phyloP scores from a whole-genome alignment of 2,888 invertebrate genomes.

The Junonia oenone region DNA sequence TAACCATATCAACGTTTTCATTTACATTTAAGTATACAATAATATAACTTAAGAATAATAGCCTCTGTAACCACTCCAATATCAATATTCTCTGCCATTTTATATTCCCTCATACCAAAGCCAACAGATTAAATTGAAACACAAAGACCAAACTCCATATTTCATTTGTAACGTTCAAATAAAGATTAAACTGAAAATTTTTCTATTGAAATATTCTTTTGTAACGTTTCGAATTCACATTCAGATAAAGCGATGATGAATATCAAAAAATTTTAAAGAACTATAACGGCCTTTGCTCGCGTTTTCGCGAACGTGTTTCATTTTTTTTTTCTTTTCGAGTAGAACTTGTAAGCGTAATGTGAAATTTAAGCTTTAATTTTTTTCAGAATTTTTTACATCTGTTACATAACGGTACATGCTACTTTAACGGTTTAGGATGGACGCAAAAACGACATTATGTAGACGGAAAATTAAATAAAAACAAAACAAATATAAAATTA shows the following conservation, averaged over 20 bases:
- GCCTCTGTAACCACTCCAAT: background rate
- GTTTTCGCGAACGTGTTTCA: too few species aligned
- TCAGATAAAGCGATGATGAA: background rate
- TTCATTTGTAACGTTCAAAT: slow-evolving; percentile 3
- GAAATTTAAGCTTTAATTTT: too few species aligned
- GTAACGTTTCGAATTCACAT: background rate
- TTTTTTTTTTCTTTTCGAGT: too few species aligned
- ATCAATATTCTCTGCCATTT: background rate
- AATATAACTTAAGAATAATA: background rate
- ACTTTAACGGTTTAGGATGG: too few species aligned
- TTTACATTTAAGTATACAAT: background rate
- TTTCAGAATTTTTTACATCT: too few species aligned
- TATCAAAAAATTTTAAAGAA: background rate
- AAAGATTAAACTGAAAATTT: background rate
- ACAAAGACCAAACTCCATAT: slow-evolving; percentile 2
- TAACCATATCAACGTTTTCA: background rate
- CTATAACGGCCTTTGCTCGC: background rate
- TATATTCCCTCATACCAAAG: background rate
- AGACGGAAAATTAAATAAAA: too few species aligned
- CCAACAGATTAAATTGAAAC: background rate
- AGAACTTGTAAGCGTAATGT: too few species aligned
- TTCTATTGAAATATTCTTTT: slow-evolving; percentile 4
- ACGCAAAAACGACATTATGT: too few species aligned
- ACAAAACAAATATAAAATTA: too few species aligned
- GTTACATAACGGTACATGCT: too few species aligned